Evolutionary conservation across 2,113 vertebrate species (phyloP).

Genomic region (Notarius lentiginosus): DNA sequence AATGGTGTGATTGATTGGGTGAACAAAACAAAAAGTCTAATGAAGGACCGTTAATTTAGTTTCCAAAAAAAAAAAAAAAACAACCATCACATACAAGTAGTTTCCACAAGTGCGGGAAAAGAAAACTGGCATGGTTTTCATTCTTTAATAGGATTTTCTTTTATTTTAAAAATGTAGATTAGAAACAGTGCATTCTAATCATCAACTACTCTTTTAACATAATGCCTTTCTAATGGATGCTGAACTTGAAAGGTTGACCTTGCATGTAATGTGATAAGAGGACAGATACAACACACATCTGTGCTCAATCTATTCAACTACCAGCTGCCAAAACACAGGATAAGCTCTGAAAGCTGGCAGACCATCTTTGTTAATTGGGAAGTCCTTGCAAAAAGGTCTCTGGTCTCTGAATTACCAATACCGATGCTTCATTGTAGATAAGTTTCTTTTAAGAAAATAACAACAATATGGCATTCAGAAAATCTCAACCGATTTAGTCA

Average conservation of each 20-base stretch:
- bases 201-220: not conserved
- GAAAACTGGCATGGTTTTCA: not conserved
- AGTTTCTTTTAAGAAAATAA: not conserved
- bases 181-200: not conserved
- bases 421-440: not conserved
- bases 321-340: not conserved
- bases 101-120: not conserved
- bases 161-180: not conserved
- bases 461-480: not conserved
- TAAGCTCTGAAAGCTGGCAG: not conserved
- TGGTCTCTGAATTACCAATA: not conserved
- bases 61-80: not conserved
- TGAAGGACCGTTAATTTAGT: conserved; percentile 27
- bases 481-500: not conserved
- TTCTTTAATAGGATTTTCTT: not conserved
- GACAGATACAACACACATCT: not conserved
- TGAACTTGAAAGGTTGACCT: not conserved
- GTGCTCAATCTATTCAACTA: not conserved
- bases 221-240: not conserved
- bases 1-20: conserved; percentile 10
- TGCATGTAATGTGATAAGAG: not conserved
- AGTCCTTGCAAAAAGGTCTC: not conserved
- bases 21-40: conserved; percentile 40
- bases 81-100: not conserved
- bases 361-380: not conserved